phyloP scores from a whole-genome alignment of 2,797 vertebrate species.

The Cercopithecus diana region DNA sequence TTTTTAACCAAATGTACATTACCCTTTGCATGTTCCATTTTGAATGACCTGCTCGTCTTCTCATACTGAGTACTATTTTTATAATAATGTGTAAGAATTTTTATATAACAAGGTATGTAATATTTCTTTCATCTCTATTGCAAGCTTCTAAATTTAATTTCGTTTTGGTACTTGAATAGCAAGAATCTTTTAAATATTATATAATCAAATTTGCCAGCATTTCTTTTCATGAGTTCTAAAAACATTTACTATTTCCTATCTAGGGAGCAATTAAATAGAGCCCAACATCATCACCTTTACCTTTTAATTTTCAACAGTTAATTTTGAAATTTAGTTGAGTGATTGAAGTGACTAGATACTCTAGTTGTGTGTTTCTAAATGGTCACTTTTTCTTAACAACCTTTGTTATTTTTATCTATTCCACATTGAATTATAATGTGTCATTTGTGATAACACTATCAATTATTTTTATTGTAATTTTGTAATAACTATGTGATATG shows the following conservation, averaged over 20 bases:
- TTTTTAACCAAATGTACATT: background rate
- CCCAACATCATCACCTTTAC: background rate
- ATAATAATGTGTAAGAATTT: background rate
- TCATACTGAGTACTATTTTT: background rate
- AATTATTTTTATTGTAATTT: background rate
- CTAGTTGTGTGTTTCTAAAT: background rate
- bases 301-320: background rate
- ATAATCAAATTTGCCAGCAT: background rate
- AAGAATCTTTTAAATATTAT: background rate
- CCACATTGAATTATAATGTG: background rate
- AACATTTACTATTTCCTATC: background rate
- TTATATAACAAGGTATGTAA: background rate
- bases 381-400: background rate
- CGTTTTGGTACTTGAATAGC: background rate
- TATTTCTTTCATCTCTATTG: background rate
- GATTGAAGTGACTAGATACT: background rate
- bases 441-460: background rate
- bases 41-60: background rate
- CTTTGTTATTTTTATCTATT: background rate
- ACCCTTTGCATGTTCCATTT: background rate
- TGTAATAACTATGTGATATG: background rate
- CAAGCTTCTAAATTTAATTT: background rate
- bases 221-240: background rate
- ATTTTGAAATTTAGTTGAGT: background rate
- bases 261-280: background rate